phyloP scores from a whole-genome alignment of 1,140 invertebrate species.

The Philopotamus ludificatus region DNA sequence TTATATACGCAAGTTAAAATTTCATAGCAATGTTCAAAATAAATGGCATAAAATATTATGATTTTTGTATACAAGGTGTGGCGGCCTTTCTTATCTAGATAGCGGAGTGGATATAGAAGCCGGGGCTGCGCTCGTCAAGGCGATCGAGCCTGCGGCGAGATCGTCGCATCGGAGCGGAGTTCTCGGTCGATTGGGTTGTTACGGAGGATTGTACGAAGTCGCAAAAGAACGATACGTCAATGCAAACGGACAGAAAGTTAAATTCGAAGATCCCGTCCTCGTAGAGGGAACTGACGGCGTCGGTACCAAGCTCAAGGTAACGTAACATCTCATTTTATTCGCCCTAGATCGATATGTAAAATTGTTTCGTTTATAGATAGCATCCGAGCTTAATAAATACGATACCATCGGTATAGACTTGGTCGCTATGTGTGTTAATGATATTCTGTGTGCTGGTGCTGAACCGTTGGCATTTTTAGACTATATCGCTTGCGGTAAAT shows the following conservation, averaged over 20 bases:
- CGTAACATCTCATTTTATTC: not conserved
- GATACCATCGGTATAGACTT: conserved; percentile 90
- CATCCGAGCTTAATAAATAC: conserved; percentile 75
- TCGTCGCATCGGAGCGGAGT: conserved; percentile 71
- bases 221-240: conserved; percentile 51
- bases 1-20: not conserved
- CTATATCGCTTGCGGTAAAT: conserved; percentile 89
- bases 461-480: conserved; percentile 95
- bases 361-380: conserved; percentile 64
- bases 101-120: conserved; percentile 93
- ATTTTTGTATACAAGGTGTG: conserved; percentile 44
- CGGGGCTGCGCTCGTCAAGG: conserved; percentile 80
- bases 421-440: conserved; percentile 98
- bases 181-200: conserved; percentile 82
- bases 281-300: conserved; percentile 95
- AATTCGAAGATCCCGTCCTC: conserved; percentile 77
- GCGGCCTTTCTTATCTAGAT: conserved; percentile 80
- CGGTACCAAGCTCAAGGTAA: conserved; percentile 88
- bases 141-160: conserved; percentile 76
- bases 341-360: not conserved
- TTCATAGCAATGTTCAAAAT: no score
- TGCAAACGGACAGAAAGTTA: conserved; percentile 43
- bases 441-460: conserved; percentile 91
- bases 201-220: conserved; percentile 89
- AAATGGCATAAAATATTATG: no score